phyloP scores from a whole-genome alignment of 2,113 vertebrate genomes.

The Naja naja region DNA sequence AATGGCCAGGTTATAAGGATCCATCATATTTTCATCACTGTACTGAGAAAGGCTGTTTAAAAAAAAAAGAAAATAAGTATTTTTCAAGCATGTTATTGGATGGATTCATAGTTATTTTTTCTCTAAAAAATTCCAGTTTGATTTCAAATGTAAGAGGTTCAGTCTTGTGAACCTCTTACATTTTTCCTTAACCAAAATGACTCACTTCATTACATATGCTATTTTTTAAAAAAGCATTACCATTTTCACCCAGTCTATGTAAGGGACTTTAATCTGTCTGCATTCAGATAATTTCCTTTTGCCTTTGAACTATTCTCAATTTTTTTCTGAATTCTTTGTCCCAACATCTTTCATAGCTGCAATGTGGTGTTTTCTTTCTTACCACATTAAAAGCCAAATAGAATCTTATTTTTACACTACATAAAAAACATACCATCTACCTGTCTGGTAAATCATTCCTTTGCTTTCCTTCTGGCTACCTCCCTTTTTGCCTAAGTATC shows the following conservation, averaged over 20 bases:
- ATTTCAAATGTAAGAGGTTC: no score
- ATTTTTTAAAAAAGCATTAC: neutral
- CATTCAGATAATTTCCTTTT: neutral
- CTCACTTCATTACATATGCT: neutral
- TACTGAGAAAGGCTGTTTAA: conserved; percentile 90
- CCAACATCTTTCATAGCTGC: neutral
- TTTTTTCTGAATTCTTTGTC: neutral
- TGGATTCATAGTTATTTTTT: neutral
- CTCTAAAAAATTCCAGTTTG: neutral
- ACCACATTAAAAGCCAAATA: neutral
- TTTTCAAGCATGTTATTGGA: neutral
- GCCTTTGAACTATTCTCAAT: no score
- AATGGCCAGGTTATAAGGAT: conserved; percentile 96
- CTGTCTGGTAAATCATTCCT: neutral
- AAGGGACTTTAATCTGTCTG: neutral
- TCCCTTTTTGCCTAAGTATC: neutral
- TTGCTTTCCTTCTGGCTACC: neutral
- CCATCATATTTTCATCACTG: conserved; percentile 99
- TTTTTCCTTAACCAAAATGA: neutral
- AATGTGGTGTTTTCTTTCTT: neutral
- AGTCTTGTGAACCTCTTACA: neutral
- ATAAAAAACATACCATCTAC: neutral
- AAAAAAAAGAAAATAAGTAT: conserved; percentile 33
- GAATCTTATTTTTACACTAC: neutral
- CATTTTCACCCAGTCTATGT: neutral